Conservation (phyloP, 2,888 invertebrate genomes). For the Seladonia tumulorum region DNA sequence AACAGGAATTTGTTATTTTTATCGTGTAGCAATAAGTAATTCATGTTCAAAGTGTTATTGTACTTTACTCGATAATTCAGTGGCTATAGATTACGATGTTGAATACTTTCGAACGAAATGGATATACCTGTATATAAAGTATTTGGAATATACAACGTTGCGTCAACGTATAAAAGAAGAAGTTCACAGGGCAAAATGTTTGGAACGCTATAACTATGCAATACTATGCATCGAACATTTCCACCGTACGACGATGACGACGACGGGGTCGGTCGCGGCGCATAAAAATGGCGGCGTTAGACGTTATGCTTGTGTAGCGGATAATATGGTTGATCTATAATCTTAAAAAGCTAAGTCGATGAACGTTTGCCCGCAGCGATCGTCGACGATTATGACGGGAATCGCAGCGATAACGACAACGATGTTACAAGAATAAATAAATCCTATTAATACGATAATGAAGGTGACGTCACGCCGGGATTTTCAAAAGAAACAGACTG, state of each 20-base stretch:
- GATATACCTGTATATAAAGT: conserved; percentile 7
- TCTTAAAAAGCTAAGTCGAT: background rate
- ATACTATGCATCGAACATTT: background rate
- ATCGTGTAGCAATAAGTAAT: background rate
- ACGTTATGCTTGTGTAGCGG: background rate
- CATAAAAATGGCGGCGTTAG: conserved; percentile 12
- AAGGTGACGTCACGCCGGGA: conserved; percentile 57
- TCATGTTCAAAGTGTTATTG: background rate
- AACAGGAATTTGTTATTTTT: background rate
- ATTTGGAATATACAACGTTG: background rate
- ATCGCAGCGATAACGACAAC: conserved; percentile 69
- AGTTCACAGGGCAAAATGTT: background rate
- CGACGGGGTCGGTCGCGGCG: background rate
- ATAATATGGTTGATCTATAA: background rate
- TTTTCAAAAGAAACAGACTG: conserved; percentile 22
- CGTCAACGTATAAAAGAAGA: background rate
- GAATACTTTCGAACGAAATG: background rate
- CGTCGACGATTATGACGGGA: conserved; percentile 57
- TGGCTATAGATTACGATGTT: background rate
- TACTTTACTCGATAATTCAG: background rate
- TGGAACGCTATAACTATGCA: background rate
- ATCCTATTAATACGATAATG: conserved; percentile 64
- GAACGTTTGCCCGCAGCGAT: conserved; percentile 22
- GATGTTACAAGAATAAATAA: conserved; percentile 73
- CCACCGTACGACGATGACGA: background rate